Evolutionary conservation across 2,113 vertebrate genomes (phyloP), one percentile per base, ranked within the genome.

Genomic region (Phylloscopus whistleri): DNA sequence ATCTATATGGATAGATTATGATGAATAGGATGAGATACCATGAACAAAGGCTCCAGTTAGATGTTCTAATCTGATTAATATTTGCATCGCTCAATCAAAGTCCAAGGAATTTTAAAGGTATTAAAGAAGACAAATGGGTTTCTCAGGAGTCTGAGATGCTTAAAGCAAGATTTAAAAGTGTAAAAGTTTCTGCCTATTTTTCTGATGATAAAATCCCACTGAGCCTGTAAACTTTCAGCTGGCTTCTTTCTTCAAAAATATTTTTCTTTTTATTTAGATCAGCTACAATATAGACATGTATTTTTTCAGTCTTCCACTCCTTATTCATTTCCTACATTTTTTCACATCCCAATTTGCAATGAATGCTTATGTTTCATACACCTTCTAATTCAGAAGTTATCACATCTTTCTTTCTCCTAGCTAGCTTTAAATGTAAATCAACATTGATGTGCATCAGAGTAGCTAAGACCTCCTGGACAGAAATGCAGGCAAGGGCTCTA

Each of bases 401-500:
- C 24, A 20, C 16, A 84, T 18, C 14, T 59, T 69, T 75, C 49
- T 78, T 21, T 22, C 4, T 72, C 16, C 51, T 51, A 30, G 55
- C 15, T 46, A 75, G 28, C 5, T 60, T 75, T 58, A 88, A 64
- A 16, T 35, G 10, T 58, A 86, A 79, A 70, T 27, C 31, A 58
- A 15, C 15, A 16, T 1, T 27, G 21, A 43, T 2, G 1, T 2
- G 1, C 1, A 2, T n/a, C 28, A 31, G 30, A 79, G 58, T 17
- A 67, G 22, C 33, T 68, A 43, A 75, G 60, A 46, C 9, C 64
- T 62, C 20, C 23, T 33, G 7, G 13, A 3, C 7, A 51, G 30
- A 82, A 81, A 77, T 8, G 5, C 7, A 41, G 33, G 22, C 35
- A 74, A 63, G 60, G 28, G 4, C 23, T 48, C 52, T 51, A 43